These are phyloP conservation scores for Drosophila micromelanica DNA, from an alignment of 1,140 invertebrate species.

Conservation along the genomic window DNA sequence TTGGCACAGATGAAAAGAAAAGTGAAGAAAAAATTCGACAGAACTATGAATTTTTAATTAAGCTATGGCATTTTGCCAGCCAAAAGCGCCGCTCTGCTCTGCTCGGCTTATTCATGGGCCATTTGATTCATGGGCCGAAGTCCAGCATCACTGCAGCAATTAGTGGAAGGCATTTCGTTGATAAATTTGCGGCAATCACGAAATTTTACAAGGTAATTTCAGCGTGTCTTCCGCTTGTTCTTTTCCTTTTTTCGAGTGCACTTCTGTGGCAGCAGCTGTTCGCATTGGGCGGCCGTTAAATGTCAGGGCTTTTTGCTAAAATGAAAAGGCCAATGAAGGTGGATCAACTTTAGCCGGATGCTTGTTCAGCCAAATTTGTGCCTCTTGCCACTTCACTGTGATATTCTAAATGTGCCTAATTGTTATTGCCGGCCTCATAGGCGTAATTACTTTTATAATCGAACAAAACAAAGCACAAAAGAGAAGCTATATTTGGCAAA, in stretches of 20 bases:
- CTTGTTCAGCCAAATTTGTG: constrained; percentile 13
- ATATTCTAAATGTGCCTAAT: constrained; percentile 52
- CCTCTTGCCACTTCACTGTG: constrained; percentile 26
- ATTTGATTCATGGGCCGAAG: constrained; percentile 50
- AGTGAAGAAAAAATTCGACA: neutral
- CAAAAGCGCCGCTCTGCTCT: too few species aligned
- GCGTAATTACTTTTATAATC: constrained; percentile 73
- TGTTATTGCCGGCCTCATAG: constrained; percentile 31
- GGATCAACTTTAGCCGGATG: constrained; percentile 46
- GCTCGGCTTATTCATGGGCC: constrained; percentile 9
- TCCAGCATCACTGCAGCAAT: constrained; percentile 51
- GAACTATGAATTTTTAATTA: constrained; percentile 36
- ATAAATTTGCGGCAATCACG: constrained; percentile 69
- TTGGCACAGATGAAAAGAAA: neutral
- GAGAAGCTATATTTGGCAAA: constrained; percentile 62
- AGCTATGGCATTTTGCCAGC: constrained; percentile 16
- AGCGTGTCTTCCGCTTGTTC: constrained; percentile 6
- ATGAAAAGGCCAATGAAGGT: constrained; percentile 51
- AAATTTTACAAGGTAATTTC: constrained; percentile 73
- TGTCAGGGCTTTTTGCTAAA: constrained; percentile 64
- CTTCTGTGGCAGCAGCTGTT: neutral
- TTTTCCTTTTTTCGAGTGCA: constrained; percentile 8
- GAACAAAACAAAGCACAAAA: constrained; percentile 33
- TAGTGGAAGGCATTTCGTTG: constrained; percentile 53
- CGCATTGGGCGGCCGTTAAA: constrained; percentile 31